phyloP scores from a whole-genome alignment of 1,140 invertebrate species.

The Zelostemma sp. region DNA sequence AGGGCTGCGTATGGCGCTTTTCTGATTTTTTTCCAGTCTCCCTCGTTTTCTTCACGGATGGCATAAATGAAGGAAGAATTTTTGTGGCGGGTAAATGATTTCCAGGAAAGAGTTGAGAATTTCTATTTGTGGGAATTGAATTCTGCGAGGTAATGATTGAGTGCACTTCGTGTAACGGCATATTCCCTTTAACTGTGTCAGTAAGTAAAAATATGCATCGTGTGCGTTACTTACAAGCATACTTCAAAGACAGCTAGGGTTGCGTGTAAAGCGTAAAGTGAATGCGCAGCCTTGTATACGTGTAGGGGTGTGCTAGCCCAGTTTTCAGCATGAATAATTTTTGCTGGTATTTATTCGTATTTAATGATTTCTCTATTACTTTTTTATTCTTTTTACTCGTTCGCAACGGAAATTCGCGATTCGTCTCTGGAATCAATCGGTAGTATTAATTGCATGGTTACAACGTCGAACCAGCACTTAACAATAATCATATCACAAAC shows the following conservation, averaged over 20 bases:
- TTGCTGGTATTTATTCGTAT: not conserved
- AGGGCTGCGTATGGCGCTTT: conserved; percentile 3
- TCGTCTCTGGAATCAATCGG: too few relatives aligned
- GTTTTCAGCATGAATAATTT: conserved; percentile 27
- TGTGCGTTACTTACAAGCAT: conserved; percentile 29
- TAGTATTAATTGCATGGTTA: too few relatives aligned
- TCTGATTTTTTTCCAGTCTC: not conserved
- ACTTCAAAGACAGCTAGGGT: conserved; percentile 42
- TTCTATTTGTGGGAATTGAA: too few relatives aligned
- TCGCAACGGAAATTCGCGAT: too few relatives aligned
- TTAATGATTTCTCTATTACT: conserved; percentile 2
- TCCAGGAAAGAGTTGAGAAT: too few relatives aligned
- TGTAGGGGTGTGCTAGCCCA: conserved; percentile 23
- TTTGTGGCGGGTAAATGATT: too few relatives aligned
- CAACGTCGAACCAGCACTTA: too few relatives aligned
- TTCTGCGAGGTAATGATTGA: too few relatives aligned
- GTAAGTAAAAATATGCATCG: conserved; percentile 39
- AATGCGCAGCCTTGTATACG: conserved; percentile 12
- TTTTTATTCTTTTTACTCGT: not conserved
- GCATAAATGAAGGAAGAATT: too few relatives aligned
- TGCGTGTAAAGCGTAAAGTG: conserved; percentile 21
- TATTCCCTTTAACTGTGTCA: conserved; percentile 32
- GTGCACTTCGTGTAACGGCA: conserved; percentile 1
- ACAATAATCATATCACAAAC: too few relatives aligned
- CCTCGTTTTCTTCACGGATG: not conserved